phyloP scores from a whole-genome alignment of 2,797 vertebrate genomes.

The Argyrosomus regius region DNA sequence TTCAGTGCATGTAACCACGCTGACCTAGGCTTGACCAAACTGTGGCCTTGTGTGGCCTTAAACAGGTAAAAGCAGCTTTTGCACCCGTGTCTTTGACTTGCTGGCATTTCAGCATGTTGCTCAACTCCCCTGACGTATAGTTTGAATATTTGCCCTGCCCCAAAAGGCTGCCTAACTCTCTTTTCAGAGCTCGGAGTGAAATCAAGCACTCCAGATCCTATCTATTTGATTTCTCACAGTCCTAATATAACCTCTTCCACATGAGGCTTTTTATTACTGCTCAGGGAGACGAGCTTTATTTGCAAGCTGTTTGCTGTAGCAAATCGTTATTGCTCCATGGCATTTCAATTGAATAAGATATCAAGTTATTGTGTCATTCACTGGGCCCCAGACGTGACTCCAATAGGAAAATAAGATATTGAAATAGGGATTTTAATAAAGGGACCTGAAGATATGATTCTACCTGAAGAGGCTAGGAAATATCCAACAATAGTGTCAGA shows the following conservation, averaged over 20 bases:
- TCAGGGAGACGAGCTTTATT: conserved; percentile 82
- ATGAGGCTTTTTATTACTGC: conserved; percentile 77
- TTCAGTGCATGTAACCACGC: conserved; percentile 5
- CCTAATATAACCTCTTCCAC: conserved; percentile 78
- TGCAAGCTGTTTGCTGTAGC: conserved; percentile 83
- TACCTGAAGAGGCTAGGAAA: conserved; percentile 59
- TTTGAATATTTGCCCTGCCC: conserved; percentile 51
- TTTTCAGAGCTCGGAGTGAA: conserved; percentile 62
- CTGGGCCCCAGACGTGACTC: conserved; percentile 70
- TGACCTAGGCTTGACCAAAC: neutral
- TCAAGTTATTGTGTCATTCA: conserved; percentile 79
- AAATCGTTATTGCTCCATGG: conserved; percentile 84
- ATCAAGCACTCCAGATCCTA: conserved; percentile 73
- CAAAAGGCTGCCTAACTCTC: conserved; percentile 32
- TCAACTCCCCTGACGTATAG: conserved; percentile 45
- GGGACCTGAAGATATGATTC: conserved; percentile 63
- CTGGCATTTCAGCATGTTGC: conserved; percentile 49
- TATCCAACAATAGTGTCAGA: conserved; percentile 52
- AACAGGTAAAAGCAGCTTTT: conserved; percentile 18
- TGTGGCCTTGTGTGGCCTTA: neutral
- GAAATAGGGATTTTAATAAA: conserved; percentile 81
- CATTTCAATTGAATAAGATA: conserved; percentile 84
- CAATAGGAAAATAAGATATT: conserved; percentile 74
- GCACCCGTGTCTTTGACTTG: conserved; percentile 13
- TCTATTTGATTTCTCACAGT: conserved; percentile 81